Conservation (phyloP, 2,113 vertebrate species). For the Eretmochelys imbricata region DNA sequence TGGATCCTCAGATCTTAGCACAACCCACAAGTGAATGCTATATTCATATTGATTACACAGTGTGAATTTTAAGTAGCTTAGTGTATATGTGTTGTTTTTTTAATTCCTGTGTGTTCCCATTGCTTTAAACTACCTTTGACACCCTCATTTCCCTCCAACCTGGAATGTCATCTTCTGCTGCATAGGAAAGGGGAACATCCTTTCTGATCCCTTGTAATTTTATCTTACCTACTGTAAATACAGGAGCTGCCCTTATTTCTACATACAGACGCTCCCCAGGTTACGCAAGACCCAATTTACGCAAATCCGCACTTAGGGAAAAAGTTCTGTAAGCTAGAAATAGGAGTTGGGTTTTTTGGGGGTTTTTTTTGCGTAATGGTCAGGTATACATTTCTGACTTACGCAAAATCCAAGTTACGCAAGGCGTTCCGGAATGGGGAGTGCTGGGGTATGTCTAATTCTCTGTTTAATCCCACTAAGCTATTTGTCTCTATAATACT, state of each 20-base stretch:
- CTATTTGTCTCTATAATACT: conserved; percentile 18
- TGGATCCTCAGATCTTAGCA: not conserved
- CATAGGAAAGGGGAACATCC: not conserved
- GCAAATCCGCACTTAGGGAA: no score
- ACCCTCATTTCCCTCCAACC: not conserved
- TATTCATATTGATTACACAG: not conserved
- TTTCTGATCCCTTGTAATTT: not conserved
- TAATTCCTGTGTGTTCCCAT: not conserved
- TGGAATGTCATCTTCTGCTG: not conserved
- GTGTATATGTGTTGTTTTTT: not conserved
- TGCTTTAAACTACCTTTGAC: not conserved
- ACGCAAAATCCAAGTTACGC: no score
- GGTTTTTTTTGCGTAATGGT: no score
- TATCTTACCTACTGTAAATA: not conserved
- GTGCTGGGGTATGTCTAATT: not conserved
- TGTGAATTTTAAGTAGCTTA: not conserved
- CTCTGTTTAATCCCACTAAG: conserved; percentile 18
- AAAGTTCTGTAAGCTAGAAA: no score
- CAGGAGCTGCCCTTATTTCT: not conserved
- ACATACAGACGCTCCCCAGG: not conserved
- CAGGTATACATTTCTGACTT: no score
- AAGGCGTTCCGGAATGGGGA: no score
- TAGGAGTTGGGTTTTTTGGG: no score
- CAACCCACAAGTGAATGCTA: not conserved
- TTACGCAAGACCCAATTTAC: no score